Evolutionary conservation across 2,888 invertebrate species (phyloP), one percentile per base, ranked within the genome.

Genomic region (Agriopis aurantiaria): DNA sequence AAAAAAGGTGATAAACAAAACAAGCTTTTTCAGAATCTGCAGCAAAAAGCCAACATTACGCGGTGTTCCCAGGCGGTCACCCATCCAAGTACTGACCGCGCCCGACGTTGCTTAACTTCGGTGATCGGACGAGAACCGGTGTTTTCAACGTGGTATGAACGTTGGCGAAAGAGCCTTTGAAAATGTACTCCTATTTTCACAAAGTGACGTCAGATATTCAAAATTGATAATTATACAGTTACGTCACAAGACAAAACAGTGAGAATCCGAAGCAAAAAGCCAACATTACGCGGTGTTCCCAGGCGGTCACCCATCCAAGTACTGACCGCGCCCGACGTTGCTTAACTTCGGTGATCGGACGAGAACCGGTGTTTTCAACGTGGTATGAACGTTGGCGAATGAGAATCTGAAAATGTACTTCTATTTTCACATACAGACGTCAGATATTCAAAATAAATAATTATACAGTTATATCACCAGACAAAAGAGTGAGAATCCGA

Each of bases 231-330:
- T n/a, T n/a, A 3, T 48, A 48, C 7, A 2, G 7, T 48, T 43
- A 43, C 43, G 43, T 43, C 43, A 43, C 43, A 43, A 33, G 8
- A 8, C 43, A 8, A n/a, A n/a, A 43, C 33, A 3, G 33, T 33
- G 9, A 43, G 43, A 11, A 49, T 8, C 49, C 14, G 49, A 6
- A 65, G 72, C 80, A 87, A 86, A 86, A 86, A 84, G 84, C 85
- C 85, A 86, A 87, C 86, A 79, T 80, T 86, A 88, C 86, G 87
- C 78, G 85, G 88, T 89, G 87, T 88, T 89, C 87, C 88, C 88
- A 88, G 86, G 88, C 88, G 88, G 90, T 89, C 89, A 89, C 88
- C 89, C 89, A 90, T 90, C 89, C 88, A 91, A 89, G 88, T 89
- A 90, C 89, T 89, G 88, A 90, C 86, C 86, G 80, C 89, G 88